Percentiles rank a stretch among this genome's conserved stretches.
These are phyloP conservation scores for Muscicapa comitata DNA, from an alignment of 2,797 vertebrate species.

Conservation along the genomic window DNA sequence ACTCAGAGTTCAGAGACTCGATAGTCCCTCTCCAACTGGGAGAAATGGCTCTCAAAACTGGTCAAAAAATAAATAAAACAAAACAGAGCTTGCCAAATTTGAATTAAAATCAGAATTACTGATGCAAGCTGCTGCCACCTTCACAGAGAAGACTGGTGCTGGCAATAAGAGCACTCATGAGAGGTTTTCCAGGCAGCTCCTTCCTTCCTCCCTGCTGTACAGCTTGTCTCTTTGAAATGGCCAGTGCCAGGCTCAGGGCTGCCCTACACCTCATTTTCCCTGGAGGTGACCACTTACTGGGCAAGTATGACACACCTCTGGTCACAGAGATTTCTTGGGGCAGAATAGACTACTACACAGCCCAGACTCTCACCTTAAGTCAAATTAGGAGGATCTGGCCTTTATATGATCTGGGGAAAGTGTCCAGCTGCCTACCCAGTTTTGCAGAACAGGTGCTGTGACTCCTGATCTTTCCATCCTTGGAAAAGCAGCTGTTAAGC, in stretches of 20 bases:
- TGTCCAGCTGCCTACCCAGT: not conserved
- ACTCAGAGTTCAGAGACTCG: not conserved
- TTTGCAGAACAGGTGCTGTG: not conserved
- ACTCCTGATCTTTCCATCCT: not conserved
- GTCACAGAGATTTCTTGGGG: not conserved
- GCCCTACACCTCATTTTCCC: not conserved
- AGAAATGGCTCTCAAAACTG: not conserved
- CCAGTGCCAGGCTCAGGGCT: not conserved
- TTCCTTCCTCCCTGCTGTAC: not conserved
- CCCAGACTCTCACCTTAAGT: not conserved
- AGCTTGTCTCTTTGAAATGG: not conserved
- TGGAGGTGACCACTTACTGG: not conserved
- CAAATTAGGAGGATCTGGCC: not conserved
- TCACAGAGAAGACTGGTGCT: not conserved
- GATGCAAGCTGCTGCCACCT: not conserved
- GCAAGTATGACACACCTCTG: not conserved
- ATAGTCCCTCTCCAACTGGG: not conserved
- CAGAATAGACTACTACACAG: rapidly evolving
- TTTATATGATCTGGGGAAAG: not conserved
- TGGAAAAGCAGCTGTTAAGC: not conserved
- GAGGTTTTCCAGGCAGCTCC: not conserved
- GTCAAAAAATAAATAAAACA: not conserved
- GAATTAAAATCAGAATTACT: not conserved
- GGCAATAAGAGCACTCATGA: not conserved
- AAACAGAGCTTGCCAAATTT: not conserved